These are phyloP conservation scores for Petrocephalus zakoni DNA, from an alignment of 2,113 vertebrate species.

Conservation along the genomic window DNA sequence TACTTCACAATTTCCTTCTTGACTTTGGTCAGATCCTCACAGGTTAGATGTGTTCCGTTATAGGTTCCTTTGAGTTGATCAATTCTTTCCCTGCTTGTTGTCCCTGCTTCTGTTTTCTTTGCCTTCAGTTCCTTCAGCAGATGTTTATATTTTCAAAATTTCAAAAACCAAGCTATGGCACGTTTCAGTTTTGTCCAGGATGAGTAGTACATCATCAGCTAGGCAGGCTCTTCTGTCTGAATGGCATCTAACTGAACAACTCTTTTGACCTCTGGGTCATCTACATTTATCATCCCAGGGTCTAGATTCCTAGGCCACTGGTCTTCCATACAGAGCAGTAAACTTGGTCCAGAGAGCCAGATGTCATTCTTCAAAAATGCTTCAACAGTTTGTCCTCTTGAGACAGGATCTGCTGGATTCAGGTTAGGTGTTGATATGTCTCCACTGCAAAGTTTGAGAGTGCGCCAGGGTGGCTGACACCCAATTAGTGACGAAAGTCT, in stretches of 20 bases:
- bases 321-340: background rate
- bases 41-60: too few species aligned
- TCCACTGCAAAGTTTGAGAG: conserved; percentile 22
- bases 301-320: conserved; percentile 23
- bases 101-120: too few species aligned
- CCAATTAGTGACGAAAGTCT: conserved; percentile 20
- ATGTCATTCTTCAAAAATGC: conserved; percentile 18
- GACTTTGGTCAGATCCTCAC: too few species aligned
- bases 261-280: conserved; percentile 24
- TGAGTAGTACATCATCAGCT: conserved; percentile 17
- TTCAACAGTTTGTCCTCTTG: conserved; percentile 9
- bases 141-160: too few species aligned
- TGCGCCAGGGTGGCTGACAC: background rate
- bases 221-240: conserved; percentile 12
- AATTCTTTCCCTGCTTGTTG: too few species aligned
- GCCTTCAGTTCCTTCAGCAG: too few species aligned
- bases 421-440: conserved; percentile 13
- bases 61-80: too few species aligned
- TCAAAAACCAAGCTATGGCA: too few species aligned
- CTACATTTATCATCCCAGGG: conserved; percentile 11
- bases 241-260: too few species aligned
- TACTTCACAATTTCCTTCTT: too few species aligned
- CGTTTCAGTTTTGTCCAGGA: conserved; percentile 10
- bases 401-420: conserved; percentile 23
- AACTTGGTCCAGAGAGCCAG: conserved; percentile 21